Evolutionary conservation across 2,113 vertebrate species (phyloP).

Genomic region (Capreolus pygargus): DNA sequence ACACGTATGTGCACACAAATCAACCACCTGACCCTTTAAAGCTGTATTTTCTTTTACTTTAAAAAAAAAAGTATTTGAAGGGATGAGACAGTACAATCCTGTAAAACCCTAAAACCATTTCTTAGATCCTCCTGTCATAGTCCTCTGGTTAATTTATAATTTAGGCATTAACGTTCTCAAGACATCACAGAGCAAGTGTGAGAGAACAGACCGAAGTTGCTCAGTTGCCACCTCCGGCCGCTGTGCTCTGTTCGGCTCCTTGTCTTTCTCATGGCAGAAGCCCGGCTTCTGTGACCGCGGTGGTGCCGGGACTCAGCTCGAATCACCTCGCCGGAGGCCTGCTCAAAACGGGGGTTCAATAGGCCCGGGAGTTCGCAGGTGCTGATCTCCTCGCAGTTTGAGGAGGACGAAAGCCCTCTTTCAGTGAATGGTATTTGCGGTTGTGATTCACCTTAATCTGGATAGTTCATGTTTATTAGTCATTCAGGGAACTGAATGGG

Average conservation of each 20-base stretch:
- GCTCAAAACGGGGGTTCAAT: neutral
- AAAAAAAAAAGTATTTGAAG: neutral
- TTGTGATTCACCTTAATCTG: neutral
- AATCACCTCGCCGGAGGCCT: neutral
- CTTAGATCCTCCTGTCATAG: neutral
- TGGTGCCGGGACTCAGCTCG: neutral
- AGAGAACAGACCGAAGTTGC: neutral
- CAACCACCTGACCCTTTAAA: neutral
- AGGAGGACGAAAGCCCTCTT: neutral
- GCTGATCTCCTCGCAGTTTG: neutral
- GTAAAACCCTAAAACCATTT: neutral
- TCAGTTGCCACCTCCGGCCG: neutral
- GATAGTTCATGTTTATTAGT: constrained; percentile 25
- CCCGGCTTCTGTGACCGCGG: neutral
- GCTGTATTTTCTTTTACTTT: neutral
- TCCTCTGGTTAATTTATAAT: neutral
- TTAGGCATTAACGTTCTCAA: neutral
- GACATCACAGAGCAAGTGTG: neutral
- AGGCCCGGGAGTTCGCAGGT: neutral
- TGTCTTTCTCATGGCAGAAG: neutral
- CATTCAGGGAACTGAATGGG: neutral
- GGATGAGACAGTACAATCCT: neutral
- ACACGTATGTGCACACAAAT: neutral
- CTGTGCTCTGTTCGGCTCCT: neutral
- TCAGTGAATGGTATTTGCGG: neutral